phyloP scores from a whole-genome alignment of 2,888 invertebrate species.

The Tinea pellionella region DNA sequence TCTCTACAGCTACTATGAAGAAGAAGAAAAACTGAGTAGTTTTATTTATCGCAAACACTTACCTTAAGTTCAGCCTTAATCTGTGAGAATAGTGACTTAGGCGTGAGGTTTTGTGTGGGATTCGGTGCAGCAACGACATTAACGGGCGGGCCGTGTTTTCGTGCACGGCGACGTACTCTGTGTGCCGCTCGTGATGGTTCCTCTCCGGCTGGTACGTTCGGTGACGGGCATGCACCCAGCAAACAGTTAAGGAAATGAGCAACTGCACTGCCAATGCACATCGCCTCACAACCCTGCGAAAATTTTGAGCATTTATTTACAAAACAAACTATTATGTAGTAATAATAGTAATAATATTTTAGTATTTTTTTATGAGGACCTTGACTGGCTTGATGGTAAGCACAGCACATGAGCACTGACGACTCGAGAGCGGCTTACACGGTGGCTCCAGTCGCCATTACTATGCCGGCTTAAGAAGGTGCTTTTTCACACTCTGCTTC shows the following conservation, averaged over 20 bases:
- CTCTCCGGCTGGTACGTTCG: slow-evolving; percentile 47
- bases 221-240: slow-evolving; percentile 79
- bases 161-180: slow-evolving; percentile 67
- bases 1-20: no score
- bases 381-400: no score
- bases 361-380: no score
- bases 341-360: no score
- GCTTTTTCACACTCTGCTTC: no score
- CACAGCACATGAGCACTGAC: no score
- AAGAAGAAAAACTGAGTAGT: not conserved
- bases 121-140: slow-evolving; percentile 60
- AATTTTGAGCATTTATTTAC: not conserved
- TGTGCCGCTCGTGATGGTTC: slow-evolving; percentile 23
- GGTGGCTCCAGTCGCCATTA: no score
- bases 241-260: slow-evolving; percentile 98
- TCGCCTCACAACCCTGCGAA: slow-evolving; percentile 82
- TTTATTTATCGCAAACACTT: no score
- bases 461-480: no score
- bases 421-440: no score
- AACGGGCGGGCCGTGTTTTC: slow-evolving; percentile 54
- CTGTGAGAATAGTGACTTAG: slow-evolving; percentile 89
- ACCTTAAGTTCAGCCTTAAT: slow-evolving; percentile 82
- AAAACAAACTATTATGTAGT: no score
- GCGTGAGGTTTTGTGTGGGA: slow-evolving; percentile 89
- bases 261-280: slow-evolving; percentile 90